phyloP scores from a whole-genome alignment of 2,797 vertebrate species.

The Pseudopleuronectes americanus region DNA sequence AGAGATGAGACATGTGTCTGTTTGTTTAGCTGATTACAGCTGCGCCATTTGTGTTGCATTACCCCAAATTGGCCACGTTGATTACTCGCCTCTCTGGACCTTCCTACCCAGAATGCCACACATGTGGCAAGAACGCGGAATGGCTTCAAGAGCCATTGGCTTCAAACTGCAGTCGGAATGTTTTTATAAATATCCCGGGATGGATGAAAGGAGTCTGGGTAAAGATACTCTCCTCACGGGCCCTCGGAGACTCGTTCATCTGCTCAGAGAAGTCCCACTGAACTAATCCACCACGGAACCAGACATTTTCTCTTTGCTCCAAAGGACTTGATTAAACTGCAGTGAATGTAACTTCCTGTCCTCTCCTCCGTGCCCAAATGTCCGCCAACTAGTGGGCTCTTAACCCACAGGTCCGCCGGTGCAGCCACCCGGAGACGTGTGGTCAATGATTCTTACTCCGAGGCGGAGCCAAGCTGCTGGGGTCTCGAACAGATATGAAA shows the following conservation, averaged over 20 bases:
- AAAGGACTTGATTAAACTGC: slow-evolving; percentile 44
- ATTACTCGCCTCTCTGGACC: slow-evolving; percentile 35
- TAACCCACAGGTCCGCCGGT: background rate
- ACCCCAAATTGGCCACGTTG: slow-evolving; percentile 7
- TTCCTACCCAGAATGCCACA: slow-evolving; percentile 27
- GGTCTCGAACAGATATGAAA: slow-evolving; percentile 28
- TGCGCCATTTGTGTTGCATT: slow-evolving; percentile 25
- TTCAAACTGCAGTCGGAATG: slow-evolving; percentile 25
- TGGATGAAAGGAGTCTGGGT: slow-evolving; percentile 67
- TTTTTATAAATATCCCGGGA: slow-evolving; percentile 55
- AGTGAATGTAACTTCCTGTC: slow-evolving; percentile 25
- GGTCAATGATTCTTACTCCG: slow-evolving; percentile 39
- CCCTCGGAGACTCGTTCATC: slow-evolving; percentile 81
- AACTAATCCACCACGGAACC: slow-evolving; percentile 81
- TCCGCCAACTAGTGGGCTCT: slow-evolving; percentile 22
- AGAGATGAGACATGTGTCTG: slow-evolving; percentile 27
- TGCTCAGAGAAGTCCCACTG: slow-evolving; percentile 82
- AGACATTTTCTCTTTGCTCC: slow-evolving; percentile 67
- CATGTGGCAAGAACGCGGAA: slow-evolving; percentile 30
- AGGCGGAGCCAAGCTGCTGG: slow-evolving; percentile 32
- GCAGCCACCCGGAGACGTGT: slow-evolving; percentile 31
- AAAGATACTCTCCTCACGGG: slow-evolving; percentile 72
- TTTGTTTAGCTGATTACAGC: slow-evolving; percentile 42
- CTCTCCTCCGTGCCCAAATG: slow-evolving; percentile 28
- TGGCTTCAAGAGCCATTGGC: slow-evolving; percentile 27